Evolutionary conservation across 2,888 invertebrate species (phyloP), one percentile per base, ranked within the genome.

Genomic region (Yponomeuta sedellus): DNA sequence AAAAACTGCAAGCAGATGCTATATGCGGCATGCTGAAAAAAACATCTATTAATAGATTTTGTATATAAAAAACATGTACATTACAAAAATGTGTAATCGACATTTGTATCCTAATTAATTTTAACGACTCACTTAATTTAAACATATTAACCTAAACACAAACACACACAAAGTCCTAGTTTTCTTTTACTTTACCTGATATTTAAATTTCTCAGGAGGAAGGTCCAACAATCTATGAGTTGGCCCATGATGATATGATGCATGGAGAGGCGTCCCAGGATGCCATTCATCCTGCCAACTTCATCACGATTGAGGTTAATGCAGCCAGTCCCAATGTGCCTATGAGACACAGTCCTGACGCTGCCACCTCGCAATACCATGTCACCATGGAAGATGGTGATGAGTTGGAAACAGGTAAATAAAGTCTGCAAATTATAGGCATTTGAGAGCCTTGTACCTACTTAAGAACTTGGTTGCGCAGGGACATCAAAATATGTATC

Each of bases 221-320:
- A 76, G 92, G 92, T 6, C 91, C 92, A 19, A 91, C 89, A 52
- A 92, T 92, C 66, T 91, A 91, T 79, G 92, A 92, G 73, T 74
- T 92, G 68, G 86, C 82, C 40, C 91, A 92, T 74, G 91, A 91
- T 74, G 91, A 88, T 70, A 78, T 83, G 19, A 68, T 85, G 67
- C 85, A 83, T 44, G 82, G 73, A 76, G 86, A 90, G 20, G 70
- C 74, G 5, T 79, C 84, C 58, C 85, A 81, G 71, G 90, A 88
- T 69, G 69, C 82, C 12, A 65, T 88, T 66, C 72, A 81, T 64
- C 79, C 79, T 25, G 67, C 73, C 39, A 77, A 77, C 56, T 89
- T 80, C 80, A 75, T 83, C 11, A 77, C 81, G n/a, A 74, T 86
- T 64, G 76, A 82, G 22, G 68, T 85, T 62, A 74, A 80, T 12